phyloP scores from a whole-genome alignment of 2,797 vertebrate species.

The Mionectes olivaceus region DNA sequence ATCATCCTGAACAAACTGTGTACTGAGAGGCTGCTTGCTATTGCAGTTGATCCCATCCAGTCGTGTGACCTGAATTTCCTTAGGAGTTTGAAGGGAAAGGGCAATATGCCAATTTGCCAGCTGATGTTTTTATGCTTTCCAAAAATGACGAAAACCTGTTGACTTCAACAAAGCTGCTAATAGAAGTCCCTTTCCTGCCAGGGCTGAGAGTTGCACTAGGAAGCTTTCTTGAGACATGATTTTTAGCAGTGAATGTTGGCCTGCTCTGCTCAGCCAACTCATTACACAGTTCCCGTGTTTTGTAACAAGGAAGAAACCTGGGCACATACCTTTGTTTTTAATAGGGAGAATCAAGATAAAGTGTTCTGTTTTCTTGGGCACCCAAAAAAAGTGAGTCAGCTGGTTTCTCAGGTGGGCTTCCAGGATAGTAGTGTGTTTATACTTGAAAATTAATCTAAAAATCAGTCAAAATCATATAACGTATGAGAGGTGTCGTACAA shows the following conservation, averaged over 20 bases:
- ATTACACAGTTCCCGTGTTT: neutral
- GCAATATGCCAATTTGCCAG: neutral
- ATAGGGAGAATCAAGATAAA: neutral
- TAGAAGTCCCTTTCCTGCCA: neutral
- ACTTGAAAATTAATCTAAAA: slow-evolving; percentile 8
- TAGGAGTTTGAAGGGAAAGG: neutral
- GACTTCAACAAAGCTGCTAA: neutral
- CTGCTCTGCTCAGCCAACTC: neutral
- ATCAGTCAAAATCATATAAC: neutral
- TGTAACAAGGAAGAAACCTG: neutral
- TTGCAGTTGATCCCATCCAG: neutral
- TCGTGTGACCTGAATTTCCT: neutral
- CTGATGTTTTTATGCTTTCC: neutral
- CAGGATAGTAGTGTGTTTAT: neutral
- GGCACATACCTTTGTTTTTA: neutral
- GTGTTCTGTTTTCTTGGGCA: neutral
- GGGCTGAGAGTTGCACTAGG: neutral
- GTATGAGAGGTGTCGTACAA: neutral
- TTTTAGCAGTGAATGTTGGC: neutral
- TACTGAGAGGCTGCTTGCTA: neutral
- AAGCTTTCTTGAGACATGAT: neutral
- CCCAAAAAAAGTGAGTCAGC: neutral
- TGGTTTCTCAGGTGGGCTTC: neutral
- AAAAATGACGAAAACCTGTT: neutral
- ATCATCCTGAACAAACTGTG: neutral